These are phyloP conservation scores for Pristionchus fissidentatus DNA, from an alignment of 2,888 invertebrate genomes.

Conservation along the genomic window DNA sequence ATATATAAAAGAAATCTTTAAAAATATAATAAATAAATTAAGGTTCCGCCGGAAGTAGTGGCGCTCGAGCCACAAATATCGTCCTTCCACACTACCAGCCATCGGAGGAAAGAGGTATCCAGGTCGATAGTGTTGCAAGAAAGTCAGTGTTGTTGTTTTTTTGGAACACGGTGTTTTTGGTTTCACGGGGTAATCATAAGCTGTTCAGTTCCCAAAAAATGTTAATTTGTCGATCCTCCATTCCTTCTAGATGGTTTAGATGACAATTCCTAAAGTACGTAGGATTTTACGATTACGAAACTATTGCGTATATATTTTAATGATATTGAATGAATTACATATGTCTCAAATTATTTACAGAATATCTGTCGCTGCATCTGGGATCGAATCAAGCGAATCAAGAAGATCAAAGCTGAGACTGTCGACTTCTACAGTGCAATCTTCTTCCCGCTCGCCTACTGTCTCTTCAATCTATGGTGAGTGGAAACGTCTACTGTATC, in stretches of 20 bases:
- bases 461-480: slow-evolving; percentile 73
- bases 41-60: slow-evolving; percentile 44
- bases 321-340: too few relatives aligned
- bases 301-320: too few relatives aligned
- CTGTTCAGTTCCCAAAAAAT: too few relatives aligned
- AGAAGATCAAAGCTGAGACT: slow-evolving; percentile 66
- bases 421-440: slow-evolving; percentile 75
- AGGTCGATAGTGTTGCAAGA: not conserved
- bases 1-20: not conserved
- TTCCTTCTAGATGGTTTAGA: too few relatives aligned
- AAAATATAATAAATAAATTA: not conserved
- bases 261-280: too few relatives aligned
- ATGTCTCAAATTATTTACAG: not conserved
- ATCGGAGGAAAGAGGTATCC: slow-evolving; percentile 14
- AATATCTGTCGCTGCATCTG: slow-evolving; percentile 53
- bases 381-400: slow-evolving; percentile 57
- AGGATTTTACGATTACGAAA: too few relatives aligned
- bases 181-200: too few relatives aligned
- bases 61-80: slow-evolving; percentile 40
- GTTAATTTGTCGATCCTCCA: too few relatives aligned
- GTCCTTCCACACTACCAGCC: slow-evolving; percentile 25
- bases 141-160: too few relatives aligned
- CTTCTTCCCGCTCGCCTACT: slow-evolving; percentile 73
- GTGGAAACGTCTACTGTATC: slow-evolving; percentile 43
- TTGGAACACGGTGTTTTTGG: too few relatives aligned